Base-by-base conservation (phyloP, 92 coral and sea anemone genomes). In the Umimayanthus chanpuru region DNA sequence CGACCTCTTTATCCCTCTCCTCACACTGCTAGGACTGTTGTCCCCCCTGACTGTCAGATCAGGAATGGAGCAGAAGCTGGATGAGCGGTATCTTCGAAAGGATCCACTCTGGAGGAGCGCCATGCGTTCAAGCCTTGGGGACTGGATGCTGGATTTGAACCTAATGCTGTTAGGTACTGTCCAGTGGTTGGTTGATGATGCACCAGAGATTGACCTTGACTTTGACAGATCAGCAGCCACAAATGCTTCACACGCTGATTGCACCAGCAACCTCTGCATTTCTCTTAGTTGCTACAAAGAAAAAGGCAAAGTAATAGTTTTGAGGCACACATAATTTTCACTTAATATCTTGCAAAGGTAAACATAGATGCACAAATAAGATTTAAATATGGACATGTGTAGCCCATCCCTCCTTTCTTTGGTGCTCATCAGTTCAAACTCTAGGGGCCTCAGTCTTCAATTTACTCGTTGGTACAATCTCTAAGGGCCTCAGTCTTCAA, bases 171-270 rank as follows among this genome's bases (percentile, higher is more conserved):
- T 86, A 64, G 98, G 49, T 12, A 53, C 2, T 73, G 94, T 55
- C 76, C 88, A 83, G 70, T 90, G 94, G 86, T 81, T 89, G 89
- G 86, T 68, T 16, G 94, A 92, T 0, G 99, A 96, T 1, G 98
- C 89, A 82, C 91, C 94, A 16, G 99, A 97, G 82, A 92, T 97
- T 72, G 99, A 97, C 32, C 97, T 93, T 11, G 99, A 97, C 73
- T 97, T 97, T 36, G 99, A 86, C 30, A 94, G 88, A 85, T 97
- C 99, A 20, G 94, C 94, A 0, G 99, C 94, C 3, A 95, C 92
- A 89, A 97, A 97, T 5, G 96, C 95, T 72, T 97, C 99, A 87
- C 99, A 97, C 29, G 96, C 99, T 86, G 99, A 97, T 74, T 97
- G 99, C 12, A 97, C 98, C 72, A 95, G 91, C 58, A 96, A 96